These are phyloP conservation scores for Porites australiensis DNA, from an alignment of 64 coral and sea anemone species.

Conservation along the genomic window DNA sequence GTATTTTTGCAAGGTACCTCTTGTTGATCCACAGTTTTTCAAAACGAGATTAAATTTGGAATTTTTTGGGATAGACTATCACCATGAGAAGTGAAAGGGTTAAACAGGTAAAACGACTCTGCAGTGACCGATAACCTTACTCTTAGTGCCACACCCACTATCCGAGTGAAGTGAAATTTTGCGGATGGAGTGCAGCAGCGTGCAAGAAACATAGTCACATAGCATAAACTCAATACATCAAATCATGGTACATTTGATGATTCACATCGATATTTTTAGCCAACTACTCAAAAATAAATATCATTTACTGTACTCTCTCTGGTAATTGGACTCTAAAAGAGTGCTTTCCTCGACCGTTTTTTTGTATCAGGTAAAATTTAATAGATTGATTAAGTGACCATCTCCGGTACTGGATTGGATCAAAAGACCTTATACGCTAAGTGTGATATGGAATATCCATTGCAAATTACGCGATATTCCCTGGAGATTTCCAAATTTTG, in stretches of 20 bases:
- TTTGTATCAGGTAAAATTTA: neutral
- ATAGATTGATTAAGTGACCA: too few relatives aligned
- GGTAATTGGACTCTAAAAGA: neutral
- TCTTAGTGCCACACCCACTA: neutral
- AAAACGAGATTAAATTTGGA: neutral
- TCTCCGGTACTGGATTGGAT: too few relatives aligned
- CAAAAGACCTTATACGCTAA: too few relatives aligned
- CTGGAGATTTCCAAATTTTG: too few relatives aligned
- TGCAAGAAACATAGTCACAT: neutral
- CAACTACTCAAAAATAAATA: neutral
- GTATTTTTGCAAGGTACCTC: neutral
- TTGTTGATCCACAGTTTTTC: neutral
- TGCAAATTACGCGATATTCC: too few relatives aligned
- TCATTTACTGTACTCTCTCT: neutral
- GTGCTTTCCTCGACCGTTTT: neutral
- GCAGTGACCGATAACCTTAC: neutral
- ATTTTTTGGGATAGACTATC: too few relatives aligned
- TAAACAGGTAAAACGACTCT: neutral
- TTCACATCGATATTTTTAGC: neutral
- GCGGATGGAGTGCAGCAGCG: too few relatives aligned
- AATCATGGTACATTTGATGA: neutral
- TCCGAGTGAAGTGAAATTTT: neutral
- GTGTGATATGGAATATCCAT: too few relatives aligned
- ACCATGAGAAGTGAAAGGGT: too few relatives aligned
- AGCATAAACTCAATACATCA: neutral